phyloP scores from a whole-genome alignment of 1,140 invertebrate genomes.

The Schlechtendalia chinensis region DNA sequence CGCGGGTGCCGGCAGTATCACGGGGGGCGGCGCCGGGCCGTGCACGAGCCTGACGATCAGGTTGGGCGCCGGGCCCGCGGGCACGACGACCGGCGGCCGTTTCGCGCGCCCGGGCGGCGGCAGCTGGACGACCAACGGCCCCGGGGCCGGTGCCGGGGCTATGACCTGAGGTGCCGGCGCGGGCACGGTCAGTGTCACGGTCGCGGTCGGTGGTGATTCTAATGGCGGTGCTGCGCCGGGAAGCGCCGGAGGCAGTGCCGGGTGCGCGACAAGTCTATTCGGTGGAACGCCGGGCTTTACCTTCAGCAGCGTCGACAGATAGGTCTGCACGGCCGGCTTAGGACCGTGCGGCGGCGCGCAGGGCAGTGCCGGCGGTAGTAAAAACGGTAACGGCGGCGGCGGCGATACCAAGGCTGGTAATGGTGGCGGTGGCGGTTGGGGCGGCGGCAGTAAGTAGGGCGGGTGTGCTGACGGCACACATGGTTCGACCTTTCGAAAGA shows the following conservation, averaged over 20 bases:
- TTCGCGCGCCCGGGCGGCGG: neutral
- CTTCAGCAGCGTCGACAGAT: neutral
- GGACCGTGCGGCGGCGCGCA: neutral
- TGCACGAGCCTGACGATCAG: neutral
- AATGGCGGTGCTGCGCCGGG: neutral
- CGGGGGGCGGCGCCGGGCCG: neutral
- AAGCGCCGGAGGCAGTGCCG: neutral
- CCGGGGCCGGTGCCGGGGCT: neutral
- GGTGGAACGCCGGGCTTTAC: neutral
- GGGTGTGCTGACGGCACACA: neutral
- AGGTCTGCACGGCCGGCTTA: neutral
- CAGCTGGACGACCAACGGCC: neutral
- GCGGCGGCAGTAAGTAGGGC: neutral
- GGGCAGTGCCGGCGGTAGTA: neutral
- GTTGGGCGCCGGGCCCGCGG: neutral
- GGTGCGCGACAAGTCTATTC: too few relatives aligned
- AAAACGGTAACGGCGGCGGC: neutral
- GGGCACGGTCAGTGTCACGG: neutral
- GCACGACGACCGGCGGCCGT: neutral
- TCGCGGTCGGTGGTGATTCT: neutral
- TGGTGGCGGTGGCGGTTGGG: neutral
- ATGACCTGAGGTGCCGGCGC: neutral
- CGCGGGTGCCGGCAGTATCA: neutral
- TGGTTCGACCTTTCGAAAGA: neutral
- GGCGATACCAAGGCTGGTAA: too few relatives aligned